Evolutionary conservation across 2,888 invertebrate genomes (phyloP).

Genomic region (Drosophila eohydei): DNA sequence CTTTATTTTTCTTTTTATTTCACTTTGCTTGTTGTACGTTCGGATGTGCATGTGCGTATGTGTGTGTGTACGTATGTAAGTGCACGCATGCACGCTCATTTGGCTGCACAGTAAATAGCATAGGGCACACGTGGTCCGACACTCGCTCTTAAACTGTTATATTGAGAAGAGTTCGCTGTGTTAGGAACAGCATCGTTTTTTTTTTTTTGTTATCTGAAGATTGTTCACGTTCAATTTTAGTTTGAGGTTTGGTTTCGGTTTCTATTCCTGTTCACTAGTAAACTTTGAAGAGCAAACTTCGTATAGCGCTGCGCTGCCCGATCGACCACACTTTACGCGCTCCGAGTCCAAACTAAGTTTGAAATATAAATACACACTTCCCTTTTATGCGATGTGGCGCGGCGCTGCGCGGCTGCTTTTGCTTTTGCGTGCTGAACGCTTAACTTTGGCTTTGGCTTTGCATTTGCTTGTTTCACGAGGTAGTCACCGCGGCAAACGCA

Average conservation of each 20-base stretch:
- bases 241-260: background rate
- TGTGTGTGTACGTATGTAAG: slow-evolving; percentile 10
- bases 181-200: slow-evolving; percentile 19
- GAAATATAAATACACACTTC: slow-evolving; percentile 40
- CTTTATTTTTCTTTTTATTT: slow-evolving; percentile 39
- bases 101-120: slow-evolving; percentile 18
- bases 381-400: slow-evolving; percentile 57
- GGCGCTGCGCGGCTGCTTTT: background rate
- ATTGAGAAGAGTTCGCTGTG: slow-evolving; percentile 28
- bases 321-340: slow-evolving; percentile 57
- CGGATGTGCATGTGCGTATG: slow-evolving; percentile 11
- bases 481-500: slow-evolving; percentile 4
- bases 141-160: slow-evolving; percentile 12
- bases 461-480: slow-evolving; percentile 17
- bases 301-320: slow-evolving; percentile 8
- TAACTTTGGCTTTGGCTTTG: slow-evolving; percentile 69
- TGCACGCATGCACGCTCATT: slow-evolving; percentile 2
- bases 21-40: slow-evolving; percentile 19
- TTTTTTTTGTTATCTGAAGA: background rate
- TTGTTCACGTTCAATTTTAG: background rate
- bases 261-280: slow-evolving; percentile 6
- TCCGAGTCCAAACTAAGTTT: slow-evolving; percentile 66
- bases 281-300: background rate
- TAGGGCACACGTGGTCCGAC: slow-evolving; percentile 47
- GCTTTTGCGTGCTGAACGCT: slow-evolving; percentile 37